These are phyloP conservation scores for Rhegmatorhina hoffmannsi DNA, from an alignment of 2,113 vertebrate species.

Conservation along the genomic window DNA sequence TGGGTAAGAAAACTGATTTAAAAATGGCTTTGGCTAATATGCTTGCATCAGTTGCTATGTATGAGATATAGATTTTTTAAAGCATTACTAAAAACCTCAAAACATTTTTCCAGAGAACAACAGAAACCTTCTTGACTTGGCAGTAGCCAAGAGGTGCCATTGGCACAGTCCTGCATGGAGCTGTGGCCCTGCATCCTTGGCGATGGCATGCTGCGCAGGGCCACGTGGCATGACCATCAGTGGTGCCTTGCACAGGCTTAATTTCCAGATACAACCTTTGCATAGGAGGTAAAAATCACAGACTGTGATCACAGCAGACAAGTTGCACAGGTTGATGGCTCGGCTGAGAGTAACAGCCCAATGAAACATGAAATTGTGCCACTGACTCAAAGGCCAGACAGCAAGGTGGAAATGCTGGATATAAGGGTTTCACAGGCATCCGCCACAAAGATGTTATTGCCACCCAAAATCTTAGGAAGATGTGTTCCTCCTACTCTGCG, in stretches of 20 bases:
- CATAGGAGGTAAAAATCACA: not conserved
- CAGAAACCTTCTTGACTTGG: not conserved
- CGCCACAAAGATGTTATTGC: not conserved
- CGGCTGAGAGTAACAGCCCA: not conserved
- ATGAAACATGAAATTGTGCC: not conserved
- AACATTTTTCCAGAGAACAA: not conserved
- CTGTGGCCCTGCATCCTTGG: not conserved
- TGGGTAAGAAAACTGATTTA: slow-evolving; percentile 67
- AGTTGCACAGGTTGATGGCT: not conserved
- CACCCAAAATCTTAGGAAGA: not conserved
- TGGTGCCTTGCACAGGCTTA: not conserved
- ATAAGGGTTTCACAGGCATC: not conserved
- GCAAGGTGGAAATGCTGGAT: not conserved
- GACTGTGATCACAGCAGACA: not conserved
- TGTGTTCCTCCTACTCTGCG: not conserved
- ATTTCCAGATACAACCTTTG: not conserved
- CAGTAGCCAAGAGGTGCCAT: not conserved
- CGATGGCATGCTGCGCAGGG: not conserved
- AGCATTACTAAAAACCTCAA: not conserved
- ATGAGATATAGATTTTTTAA: slow-evolving; percentile 29
- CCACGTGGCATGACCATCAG: accelerated
- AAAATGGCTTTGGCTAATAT: slow-evolving; percentile 47
- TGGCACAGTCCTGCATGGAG: accelerated
- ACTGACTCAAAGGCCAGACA: not conserved
- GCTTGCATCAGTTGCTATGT: not conserved